phyloP scores from a whole-genome alignment of 2,888 invertebrate species.

The Nudaria mundana region DNA sequence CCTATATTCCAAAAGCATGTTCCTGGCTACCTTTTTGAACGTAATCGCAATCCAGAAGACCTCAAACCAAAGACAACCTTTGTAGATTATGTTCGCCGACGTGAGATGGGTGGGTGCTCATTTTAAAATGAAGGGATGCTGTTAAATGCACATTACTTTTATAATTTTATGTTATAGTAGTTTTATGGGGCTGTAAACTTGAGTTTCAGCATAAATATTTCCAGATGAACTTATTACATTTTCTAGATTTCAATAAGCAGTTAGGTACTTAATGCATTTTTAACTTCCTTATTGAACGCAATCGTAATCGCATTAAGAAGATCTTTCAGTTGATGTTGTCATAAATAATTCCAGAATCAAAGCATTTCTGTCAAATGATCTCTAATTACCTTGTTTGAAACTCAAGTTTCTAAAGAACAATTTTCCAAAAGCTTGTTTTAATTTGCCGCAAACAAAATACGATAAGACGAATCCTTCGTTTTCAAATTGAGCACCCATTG shows the following conservation, averaged over 20 bases:
- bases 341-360: too few species aligned
- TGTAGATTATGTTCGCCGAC: slow-evolving; percentile 77
- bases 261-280: too few species aligned
- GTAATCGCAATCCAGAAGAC: slow-evolving; percentile 71
- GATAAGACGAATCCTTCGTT: slow-evolving; percentile 65
- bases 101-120: slow-evolving; percentile 80
- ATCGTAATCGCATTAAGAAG: too few species aligned
- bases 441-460: slow-evolving; percentile 49
- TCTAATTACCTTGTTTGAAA: too few species aligned
- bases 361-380: background rate
- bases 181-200: background rate
- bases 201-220: background rate
- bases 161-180: slow-evolving; percentile 16
- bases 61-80: slow-evolving; percentile 75
- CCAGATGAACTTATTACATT: background rate
- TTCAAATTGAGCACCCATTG: slow-evolving; percentile 72
- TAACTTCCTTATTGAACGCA: too few species aligned
- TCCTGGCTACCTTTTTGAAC: slow-evolving; percentile 71
- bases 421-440: slow-evolving; percentile 39
- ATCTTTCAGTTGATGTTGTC: too few species aligned
- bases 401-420: slow-evolving; percentile 4
- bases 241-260: too few species aligned
- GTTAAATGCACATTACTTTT: slow-evolving; percentile 42
- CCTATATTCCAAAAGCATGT: slow-evolving; percentile 74
- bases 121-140: slow-evolving; percentile 70